These are phyloP conservation scores for Drosophila lacteicornis DNA, from an alignment of 1,140 invertebrate genomes.

Conservation along the genomic window DNA sequence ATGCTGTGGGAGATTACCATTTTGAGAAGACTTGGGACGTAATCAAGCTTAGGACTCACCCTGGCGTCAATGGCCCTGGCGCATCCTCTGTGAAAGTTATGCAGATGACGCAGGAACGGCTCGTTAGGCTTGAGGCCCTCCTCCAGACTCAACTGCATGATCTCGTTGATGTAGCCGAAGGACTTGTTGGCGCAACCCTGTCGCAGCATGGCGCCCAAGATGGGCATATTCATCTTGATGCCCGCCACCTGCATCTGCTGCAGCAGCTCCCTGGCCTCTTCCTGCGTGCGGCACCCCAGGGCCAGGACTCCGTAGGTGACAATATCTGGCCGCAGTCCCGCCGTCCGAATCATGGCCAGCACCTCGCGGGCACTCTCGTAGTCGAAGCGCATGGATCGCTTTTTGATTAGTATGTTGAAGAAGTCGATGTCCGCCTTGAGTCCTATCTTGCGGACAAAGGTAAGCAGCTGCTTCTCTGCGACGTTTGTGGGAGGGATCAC, in stretches of 20 bases:
- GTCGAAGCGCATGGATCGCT: constrained; percentile 88
- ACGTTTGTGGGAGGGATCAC: constrained; percentile 88
- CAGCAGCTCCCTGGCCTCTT: constrained; percentile 88
- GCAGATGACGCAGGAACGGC: constrained; percentile 86
- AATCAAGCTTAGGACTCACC: constrained; percentile 72
- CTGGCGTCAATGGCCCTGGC: constrained; percentile 85
- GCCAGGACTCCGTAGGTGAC: constrained; percentile 95
- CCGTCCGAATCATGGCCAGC: constrained; percentile 87
- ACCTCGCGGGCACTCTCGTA: constrained; percentile 89
- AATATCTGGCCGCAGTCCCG: constrained; percentile 89
- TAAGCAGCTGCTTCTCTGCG: constrained; percentile 89
- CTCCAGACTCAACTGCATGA: constrained; percentile 88
- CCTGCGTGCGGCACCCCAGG: constrained; percentile 88
- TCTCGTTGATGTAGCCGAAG: constrained; percentile 88
- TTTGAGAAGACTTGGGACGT: too few species aligned
- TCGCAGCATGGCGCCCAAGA: constrained; percentile 89
- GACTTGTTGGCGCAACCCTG: constrained; percentile 87
- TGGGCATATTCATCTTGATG: constrained; percentile 89
- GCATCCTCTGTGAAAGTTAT: constrained; percentile 85
- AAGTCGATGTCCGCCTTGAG: constrained; percentile 92
- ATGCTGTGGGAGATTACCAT: constrained; percentile 44
- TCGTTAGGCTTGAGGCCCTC: constrained; percentile 88
- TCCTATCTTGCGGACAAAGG: constrained; percentile 86
- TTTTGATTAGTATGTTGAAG: constrained; percentile 94
- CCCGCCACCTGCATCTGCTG: constrained; percentile 89